A percentile compares a stretch with the other conserved stretches of the same genome.
Evolutionary conservation across 2,113 vertebrate genomes (phyloP).

Genomic region (Pyrgilauda ruficollis): DNA sequence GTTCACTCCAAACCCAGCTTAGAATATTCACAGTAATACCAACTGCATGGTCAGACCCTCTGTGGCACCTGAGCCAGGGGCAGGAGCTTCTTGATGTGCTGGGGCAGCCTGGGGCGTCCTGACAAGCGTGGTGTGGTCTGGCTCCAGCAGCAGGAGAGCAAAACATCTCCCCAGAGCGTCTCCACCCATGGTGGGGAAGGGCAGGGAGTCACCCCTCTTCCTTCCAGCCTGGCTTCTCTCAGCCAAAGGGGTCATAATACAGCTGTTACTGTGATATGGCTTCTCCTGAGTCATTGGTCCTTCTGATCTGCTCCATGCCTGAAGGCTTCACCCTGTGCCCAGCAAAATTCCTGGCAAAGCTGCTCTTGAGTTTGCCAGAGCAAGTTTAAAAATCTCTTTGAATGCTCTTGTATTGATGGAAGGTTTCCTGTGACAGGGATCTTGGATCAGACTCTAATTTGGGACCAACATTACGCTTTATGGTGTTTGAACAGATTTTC

Average conservation of each 20-base stretch:
- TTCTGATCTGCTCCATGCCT: neutral
- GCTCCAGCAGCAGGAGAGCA: neutral
- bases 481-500: neutral
- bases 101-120: neutral
- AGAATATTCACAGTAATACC: neutral
- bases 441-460: neutral
- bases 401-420: neutral
- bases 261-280: neutral
- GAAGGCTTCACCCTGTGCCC: neutral
- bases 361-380: neutral
- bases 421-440: neutral
- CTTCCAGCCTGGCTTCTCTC: neutral
- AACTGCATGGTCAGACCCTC: neutral
- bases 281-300: neutral
- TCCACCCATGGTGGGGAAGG: neutral
- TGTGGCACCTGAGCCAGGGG: neutral
- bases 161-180: neutral
- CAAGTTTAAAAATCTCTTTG: neutral
- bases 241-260: neutral
- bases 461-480: neutral
- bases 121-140: neutral
- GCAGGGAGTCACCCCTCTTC: neutral
- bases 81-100: neutral
- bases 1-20: neutral
- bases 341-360: neutral